Evolutionary conservation across 2,888 invertebrate species (phyloP), one percentile per base, ranked within the genome.

Genomic region (Lobophora halterata): DNA sequence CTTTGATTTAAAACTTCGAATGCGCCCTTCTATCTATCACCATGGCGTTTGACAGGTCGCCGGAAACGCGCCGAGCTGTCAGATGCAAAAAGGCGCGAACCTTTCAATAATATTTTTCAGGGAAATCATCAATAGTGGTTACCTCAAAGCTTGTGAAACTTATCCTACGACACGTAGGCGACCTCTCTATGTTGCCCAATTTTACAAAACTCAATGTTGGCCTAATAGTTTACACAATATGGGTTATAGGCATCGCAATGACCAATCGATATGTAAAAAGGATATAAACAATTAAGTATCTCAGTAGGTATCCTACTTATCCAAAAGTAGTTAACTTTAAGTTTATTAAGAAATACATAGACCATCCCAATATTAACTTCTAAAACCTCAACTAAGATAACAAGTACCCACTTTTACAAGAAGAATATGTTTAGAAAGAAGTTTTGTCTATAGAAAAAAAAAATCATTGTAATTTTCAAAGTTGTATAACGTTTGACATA

Each of bases 1-100:
- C 75, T 83, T 83, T 82, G 81, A 85, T 85, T 87, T 87, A 86
- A 83, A 83, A 85, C 83, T 77, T 70, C 66, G 76, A 85, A 77
- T 82, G 83, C 78, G 83, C 87, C 87, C 87, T 87, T 87, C 83
- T 85, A 85, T 86, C 79, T 81, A 86, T 86, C 87, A 87, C 83
- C n/a, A 86, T 87, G 87, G 85, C 79, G 81, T 85, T 85, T 87
- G 87, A 87, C 87, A 87, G 87, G 69, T 83, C 81, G 74, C 72
- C 80, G 82, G 82, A 81, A 82, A 79, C 72, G 70, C 71, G 62
- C 58, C 61, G 70, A 74, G 59, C 80, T 85, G 87, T 86, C 87
- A 86, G 65, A 76, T 79, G 74, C 58, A 76, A 80, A 83, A 81
- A 78, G 77, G 83, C 82, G 86, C 83, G 86, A 71, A 64, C 59